phyloP scores from a whole-genome alignment of 37 sponge, comb jelly and placozoan species.

The Aplysina aerophoba region DNA sequence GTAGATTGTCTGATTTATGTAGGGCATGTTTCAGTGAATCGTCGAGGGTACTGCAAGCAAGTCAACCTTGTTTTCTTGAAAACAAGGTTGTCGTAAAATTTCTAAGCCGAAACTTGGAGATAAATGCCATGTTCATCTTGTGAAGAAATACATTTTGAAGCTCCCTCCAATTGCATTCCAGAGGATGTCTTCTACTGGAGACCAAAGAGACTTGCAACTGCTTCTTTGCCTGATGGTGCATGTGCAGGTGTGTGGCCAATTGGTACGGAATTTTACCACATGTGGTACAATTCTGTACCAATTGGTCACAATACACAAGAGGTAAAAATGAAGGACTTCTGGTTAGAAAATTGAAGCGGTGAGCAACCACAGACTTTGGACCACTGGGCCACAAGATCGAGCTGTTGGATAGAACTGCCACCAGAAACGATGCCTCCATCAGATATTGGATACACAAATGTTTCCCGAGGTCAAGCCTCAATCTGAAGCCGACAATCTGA shows the following conservation, averaged over 20 bases:
- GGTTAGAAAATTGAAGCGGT: background rate
- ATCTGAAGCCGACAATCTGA: too few relatives aligned
- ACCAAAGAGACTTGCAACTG: background rate
- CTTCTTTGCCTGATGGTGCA: too few relatives aligned
- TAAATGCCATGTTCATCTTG: conserved; percentile 34
- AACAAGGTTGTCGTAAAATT: conserved; percentile 43
- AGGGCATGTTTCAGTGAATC: conserved; percentile 49
- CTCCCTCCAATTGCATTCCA: conserved; percentile 41
- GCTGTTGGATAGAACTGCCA: too few relatives aligned
- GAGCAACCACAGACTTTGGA: conserved; percentile 47
- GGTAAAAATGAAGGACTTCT: conserved; percentile 8
- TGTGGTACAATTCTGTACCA: background rate
- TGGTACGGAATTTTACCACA: too few relatives aligned
- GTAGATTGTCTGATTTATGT: conserved; percentile 20
- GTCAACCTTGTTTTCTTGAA: conserved; percentile 33
- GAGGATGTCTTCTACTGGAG: conserved; percentile 47
- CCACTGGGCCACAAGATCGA: too few relatives aligned
- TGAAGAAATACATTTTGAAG: conserved; percentile 38
- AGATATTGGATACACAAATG: too few relatives aligned
- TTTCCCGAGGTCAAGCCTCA: too few relatives aligned
- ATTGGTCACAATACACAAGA: conserved; percentile 46
- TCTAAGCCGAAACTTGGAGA: conserved; percentile 28
- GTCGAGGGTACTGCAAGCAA: conserved; percentile 36
- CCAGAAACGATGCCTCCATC: too few relatives aligned
- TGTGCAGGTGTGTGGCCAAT: too few relatives aligned